Evolutionary conservation across 2,797 vertebrate genomes (phyloP).

Genomic region (Adelosebastes latens): DNA sequence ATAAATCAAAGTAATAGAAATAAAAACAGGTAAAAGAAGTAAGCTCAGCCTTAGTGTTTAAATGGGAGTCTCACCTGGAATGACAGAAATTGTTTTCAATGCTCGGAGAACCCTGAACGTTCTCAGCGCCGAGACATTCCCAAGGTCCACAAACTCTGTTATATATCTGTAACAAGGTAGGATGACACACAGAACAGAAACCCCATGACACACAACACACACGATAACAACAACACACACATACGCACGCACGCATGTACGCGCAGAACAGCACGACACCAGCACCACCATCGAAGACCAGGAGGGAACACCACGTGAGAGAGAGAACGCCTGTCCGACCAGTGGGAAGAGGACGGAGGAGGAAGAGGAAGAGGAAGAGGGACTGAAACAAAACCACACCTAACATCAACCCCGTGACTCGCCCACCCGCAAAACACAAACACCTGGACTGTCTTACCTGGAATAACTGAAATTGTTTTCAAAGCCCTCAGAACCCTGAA

Average conservation of each 20-base stretch:
- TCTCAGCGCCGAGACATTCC: slow-evolving; percentile 99
- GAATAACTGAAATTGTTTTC: slow-evolving; percentile 99
- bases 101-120: slow-evolving; percentile 99
- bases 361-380: slow-evolving; percentile 65
- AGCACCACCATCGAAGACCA: slow-evolving; percentile 80
- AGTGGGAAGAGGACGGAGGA: slow-evolving; percentile 68
- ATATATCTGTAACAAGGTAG: slow-evolving; percentile 99
- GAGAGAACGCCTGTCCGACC: slow-evolving; percentile 81
- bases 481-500: slow-evolving; percentile 99
- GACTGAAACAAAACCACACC: slow-evolving; percentile 85
- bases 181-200: slow-evolving; percentile 98
- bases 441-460: slow-evolving; percentile 85
- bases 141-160: slow-evolving; percentile 99
- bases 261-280: slow-evolving; percentile 75
- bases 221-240: slow-evolving; percentile 89
- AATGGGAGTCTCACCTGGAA: slow-evolving; percentile 98
- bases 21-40: slow-evolving; percentile 64
- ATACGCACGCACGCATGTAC: slow-evolving; percentile 77
- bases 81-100: slow-evolving; percentile 99
- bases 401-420: slow-evolving; percentile 92
- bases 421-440: slow-evolving; percentile 82
- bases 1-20: slow-evolving; percentile 49
- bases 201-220: slow-evolving; percentile 96
- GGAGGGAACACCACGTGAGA: slow-evolving; percentile 88
- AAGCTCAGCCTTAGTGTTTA: slow-evolving; percentile 87